These are phyloP conservation scores for Ispidina picta DNA, from an alignment of 2,797 vertebrate species.

Conservation along the genomic window DNA sequence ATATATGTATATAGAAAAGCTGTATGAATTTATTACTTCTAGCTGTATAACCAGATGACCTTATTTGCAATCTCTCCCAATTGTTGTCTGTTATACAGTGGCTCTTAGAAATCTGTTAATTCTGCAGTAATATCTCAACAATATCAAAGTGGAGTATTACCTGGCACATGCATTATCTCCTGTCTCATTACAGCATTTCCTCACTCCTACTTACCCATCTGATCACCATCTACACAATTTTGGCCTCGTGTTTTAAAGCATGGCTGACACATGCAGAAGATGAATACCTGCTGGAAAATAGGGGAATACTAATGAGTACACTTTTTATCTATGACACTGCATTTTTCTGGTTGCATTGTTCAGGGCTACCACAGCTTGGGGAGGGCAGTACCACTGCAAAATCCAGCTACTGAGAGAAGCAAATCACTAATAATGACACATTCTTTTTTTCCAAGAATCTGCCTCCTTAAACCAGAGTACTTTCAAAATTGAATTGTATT, in stretches of 20 bases:
- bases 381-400: neutral
- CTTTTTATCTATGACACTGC: slow-evolving; percentile 32
- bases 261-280: slow-evolving; percentile 36
- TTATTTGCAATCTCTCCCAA: slow-evolving; percentile 13
- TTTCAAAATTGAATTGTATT: neutral
- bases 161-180: neutral
- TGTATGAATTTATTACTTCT: slow-evolving; percentile 19
- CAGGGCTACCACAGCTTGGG: neutral
- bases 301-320: neutral
- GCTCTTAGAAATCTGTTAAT: slow-evolving; percentile 39
- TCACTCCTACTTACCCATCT: neutral
- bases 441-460: neutral
- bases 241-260: slow-evolving; percentile 10
- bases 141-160: neutral
- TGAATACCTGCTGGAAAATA: slow-evolving; percentile 19
- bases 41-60: slow-evolving; percentile 6
- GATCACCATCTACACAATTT: slow-evolving; percentile 45
- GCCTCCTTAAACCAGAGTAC: neutral
- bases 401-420: neutral
- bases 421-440: neutral
- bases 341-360: slow-evolving; percentile 34
- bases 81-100: neutral
- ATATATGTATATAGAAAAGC: neutral
- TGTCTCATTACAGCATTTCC: slow-evolving; percentile 8
- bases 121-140: slow-evolving; percentile 16